phyloP scores from a whole-genome alignment of 2,888 invertebrate species.

The Nomada ferruginata region DNA sequence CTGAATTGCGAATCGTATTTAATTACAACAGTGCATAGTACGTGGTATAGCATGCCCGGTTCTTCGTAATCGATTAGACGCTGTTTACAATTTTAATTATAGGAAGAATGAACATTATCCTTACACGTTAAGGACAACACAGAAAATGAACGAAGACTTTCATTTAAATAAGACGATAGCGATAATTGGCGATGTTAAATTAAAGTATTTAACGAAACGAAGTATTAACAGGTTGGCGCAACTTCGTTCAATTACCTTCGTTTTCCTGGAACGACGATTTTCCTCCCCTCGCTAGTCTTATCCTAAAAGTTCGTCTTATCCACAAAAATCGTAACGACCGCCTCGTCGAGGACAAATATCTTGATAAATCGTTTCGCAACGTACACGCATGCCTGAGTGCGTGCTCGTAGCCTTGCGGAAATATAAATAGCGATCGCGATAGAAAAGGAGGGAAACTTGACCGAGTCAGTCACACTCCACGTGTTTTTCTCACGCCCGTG shows the following conservation, averaged over 20 bases:
- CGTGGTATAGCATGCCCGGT: too few relatives aligned
- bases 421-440: conserved; percentile 56
- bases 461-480: conserved; percentile 59
- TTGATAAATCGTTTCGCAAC: conserved; percentile 76
- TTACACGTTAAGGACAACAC: too few relatives aligned
- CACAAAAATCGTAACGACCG: conserved; percentile 38
- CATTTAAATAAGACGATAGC: too few relatives aligned
- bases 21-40: too few relatives aligned
- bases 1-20: too few relatives aligned
- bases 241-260: not conserved
- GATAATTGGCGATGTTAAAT: not conserved
- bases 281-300: too few relatives aligned
- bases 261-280: not conserved
- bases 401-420: conserved; percentile 64
- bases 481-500: conserved; percentile 64
- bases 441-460: conserved; percentile 45
- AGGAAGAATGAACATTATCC: too few relatives aligned
- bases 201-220: not conserved
- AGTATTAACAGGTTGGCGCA: too few relatives aligned
- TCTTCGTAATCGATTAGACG: too few relatives aligned
- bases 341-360: conserved; percentile 70
- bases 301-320: conserved; percentile 36
- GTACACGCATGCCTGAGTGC: conserved; percentile 39
- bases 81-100: too few relatives aligned
- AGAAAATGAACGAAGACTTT: too few relatives aligned